Percentiles rank a stretch among this genome's conserved stretches.
phyloP scores from a whole-genome alignment of 23 tunicate genomes.

The Aplidium turbinatum region DNA sequence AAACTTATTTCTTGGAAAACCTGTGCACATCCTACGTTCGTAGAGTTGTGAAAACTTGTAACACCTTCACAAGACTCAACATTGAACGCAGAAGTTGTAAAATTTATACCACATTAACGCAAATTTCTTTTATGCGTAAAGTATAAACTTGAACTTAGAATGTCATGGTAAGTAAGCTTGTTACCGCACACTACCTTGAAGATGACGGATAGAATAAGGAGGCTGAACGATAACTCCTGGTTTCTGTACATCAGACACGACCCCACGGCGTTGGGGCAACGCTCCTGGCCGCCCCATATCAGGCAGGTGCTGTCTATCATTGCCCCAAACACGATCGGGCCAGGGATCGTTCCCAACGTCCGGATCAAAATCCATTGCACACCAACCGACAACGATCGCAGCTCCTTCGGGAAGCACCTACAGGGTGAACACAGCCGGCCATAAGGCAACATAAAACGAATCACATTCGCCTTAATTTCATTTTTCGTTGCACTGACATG shows the following conservation, averaged over 20 bases:
- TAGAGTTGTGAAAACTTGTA: no score
- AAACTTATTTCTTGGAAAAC: no score
- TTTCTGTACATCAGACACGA: constrained; percentile 77
- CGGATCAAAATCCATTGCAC: constrained; percentile 91
- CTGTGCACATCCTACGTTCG: no score
- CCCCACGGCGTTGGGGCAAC: constrained; percentile 37
- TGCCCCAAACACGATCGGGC: constrained; percentile 89
- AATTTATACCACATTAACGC: no score
- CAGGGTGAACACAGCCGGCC: no score
- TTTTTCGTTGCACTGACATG: no score
- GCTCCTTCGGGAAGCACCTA: constrained; percentile 73
- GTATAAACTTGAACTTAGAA: no score
- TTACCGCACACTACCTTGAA: constrained; percentile 61
- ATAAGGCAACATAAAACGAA: no score
- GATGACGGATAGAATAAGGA: constrained; percentile 67
- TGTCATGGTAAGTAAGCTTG: not conserved
- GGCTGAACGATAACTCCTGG: constrained; percentile 58
- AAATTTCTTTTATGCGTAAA: no score
- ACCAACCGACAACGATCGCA: constrained; percentile 83
- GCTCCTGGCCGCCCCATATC: constrained; percentile 43
- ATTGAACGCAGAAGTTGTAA: no score
- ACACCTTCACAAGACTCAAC: no score
- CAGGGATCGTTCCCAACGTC: constrained; percentile 88
- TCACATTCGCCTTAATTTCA: no score
- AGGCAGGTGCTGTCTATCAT: constrained; percentile 83